These are phyloP conservation scores for Helicoverpa zea DNA, from an alignment of 1,140 invertebrate genomes.

Conservation along the genomic window DNA sequence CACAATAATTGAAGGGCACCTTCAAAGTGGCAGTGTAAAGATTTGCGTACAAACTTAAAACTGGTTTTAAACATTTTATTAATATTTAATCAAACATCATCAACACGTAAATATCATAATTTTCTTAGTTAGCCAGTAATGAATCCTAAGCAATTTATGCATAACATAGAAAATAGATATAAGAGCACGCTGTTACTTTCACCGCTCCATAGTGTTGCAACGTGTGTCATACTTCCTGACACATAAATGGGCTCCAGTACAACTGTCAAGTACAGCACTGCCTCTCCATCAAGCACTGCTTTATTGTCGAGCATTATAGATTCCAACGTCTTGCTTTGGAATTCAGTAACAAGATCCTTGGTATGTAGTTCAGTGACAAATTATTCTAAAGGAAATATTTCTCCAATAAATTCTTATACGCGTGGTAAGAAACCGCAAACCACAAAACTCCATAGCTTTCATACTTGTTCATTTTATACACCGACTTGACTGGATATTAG, in stretches of 20 bases:
- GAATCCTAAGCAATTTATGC: background rate
- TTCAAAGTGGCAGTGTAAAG: constrained; percentile 2
- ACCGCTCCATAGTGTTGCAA: constrained; percentile 57
- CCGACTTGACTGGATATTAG: constrained; percentile 21
- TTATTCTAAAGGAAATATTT: constrained; percentile 19
- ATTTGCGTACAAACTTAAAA: background rate
- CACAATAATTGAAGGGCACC: constrained; percentile 12
- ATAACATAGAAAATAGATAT: constrained; percentile 50
- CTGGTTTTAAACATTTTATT: too few species aligned
- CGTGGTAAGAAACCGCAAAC: constrained; percentile 38
- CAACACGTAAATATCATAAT: too few species aligned
- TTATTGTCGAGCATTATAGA: background rate
- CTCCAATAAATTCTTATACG: constrained; percentile 29
- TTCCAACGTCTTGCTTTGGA: background rate
- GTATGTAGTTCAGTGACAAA: background rate
- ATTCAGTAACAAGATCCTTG: background rate
- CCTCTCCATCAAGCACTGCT: too few species aligned
- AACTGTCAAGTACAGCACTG: too few species aligned
- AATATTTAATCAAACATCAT: too few species aligned
- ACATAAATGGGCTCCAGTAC: background rate
- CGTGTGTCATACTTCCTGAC: constrained; percentile 36
- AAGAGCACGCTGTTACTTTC: constrained; percentile 57
- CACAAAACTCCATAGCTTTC: constrained; percentile 24
- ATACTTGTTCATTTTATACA: constrained; percentile 22
- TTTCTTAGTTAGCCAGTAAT: background rate